Evolutionary conservation across 2,888 invertebrate species (phyloP).

Genomic region (Ormyrus thymus): DNA sequence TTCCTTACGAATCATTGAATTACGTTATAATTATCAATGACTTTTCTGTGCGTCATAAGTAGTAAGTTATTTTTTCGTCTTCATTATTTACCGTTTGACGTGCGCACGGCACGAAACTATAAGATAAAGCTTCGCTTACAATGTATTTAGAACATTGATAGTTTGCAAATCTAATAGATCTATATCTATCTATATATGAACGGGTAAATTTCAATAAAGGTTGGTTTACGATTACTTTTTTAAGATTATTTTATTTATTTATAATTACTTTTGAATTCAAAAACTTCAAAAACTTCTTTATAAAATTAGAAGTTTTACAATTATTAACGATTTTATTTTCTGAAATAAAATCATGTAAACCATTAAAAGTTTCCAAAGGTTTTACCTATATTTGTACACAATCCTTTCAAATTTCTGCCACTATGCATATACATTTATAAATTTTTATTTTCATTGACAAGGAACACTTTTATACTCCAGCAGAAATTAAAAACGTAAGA

Average conservation of each 20-base stretch:
- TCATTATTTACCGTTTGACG: conserved; percentile 50
- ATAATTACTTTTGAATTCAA: too few species aligned
- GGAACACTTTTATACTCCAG: too few species aligned
- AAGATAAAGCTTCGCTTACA: conserved; percentile 12
- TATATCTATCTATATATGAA: too few species aligned
- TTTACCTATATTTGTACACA: neutral
- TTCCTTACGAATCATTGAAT: neutral
- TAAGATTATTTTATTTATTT: neutral
- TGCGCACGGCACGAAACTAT: conserved; percentile 38
- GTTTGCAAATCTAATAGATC: too few species aligned
- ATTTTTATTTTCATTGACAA: too few species aligned
- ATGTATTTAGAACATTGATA: too few species aligned
- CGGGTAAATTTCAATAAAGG: conserved; percentile 6
- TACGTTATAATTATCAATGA: conserved; percentile 3
- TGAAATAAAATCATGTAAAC: too few species aligned
- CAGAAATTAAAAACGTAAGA: too few species aligned
- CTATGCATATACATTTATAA: too few species aligned
- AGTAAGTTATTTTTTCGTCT: conserved; percentile 4
- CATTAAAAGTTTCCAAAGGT: neutral
- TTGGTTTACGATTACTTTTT: conserved; percentile 3
- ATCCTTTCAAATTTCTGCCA: neutral
- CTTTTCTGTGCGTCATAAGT: conserved; percentile 13
- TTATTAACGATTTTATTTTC: neutral
- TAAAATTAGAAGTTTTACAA: neutral
- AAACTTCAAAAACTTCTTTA: too few species aligned